Evolutionary conservation across 2,113 vertebrate species (phyloP).

Genomic region (Taxidea taxus): DNA sequence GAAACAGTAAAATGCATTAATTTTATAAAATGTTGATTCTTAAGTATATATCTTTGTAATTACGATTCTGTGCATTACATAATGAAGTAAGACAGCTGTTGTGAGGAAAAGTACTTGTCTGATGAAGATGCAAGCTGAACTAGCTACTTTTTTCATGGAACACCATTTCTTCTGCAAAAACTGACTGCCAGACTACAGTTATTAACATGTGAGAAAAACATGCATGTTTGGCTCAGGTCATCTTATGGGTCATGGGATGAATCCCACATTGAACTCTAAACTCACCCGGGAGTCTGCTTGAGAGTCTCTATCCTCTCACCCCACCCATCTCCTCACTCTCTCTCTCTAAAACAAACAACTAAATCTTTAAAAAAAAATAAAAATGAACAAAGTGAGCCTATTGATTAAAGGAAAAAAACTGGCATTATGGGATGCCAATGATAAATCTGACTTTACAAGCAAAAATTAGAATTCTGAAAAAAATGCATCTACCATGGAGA

Average conservation of each 20-base stretch:
- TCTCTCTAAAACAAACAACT: background rate
- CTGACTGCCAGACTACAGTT: background rate
- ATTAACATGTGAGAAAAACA: background rate
- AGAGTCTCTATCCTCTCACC: background rate
- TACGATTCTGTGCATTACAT: background rate
- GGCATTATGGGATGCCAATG: background rate
- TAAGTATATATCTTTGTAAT: background rate
- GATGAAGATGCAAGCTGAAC: background rate
- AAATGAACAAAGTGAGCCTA: background rate
- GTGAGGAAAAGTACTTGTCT: background rate
- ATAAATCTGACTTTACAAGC: background rate
- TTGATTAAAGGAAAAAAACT: background rate
- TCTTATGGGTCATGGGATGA: background rate
- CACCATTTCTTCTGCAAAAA: background rate
- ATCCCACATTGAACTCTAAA: background rate
- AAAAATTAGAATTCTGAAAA: constrained; percentile 14
- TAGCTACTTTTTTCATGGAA: background rate
- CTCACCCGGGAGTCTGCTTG: background rate
- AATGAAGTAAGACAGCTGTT: background rate
- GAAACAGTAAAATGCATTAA: background rate
- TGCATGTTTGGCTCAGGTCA: background rate
- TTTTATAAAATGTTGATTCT: background rate
- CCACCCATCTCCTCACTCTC: background rate
- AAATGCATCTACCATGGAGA: background rate
- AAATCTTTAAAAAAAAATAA: background rate